phyloP scores from a whole-genome alignment of 2,888 invertebrate species.

The Hylaea fasciaria region DNA sequence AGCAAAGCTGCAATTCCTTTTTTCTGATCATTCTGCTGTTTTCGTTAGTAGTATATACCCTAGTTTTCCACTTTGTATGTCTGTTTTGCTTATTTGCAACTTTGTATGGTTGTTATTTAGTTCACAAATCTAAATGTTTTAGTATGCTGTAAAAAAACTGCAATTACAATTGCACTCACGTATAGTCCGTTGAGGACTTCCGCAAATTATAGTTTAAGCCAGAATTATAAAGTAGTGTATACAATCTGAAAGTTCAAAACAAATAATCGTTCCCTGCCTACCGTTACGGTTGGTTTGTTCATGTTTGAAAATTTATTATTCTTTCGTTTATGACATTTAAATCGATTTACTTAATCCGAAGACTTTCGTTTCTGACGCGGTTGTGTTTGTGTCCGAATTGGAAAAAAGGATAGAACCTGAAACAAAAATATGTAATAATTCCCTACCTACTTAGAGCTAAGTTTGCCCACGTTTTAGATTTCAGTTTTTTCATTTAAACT shows the following conservation, averaged over 20 bases:
- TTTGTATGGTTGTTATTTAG: too few relatives aligned
- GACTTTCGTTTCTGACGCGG: background rate
- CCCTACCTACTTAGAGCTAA: background rate
- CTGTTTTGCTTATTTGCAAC: too few relatives aligned
- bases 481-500: background rate
- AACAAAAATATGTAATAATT: background rate
- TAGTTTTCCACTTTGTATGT: too few relatives aligned
- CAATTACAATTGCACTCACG: constrained; percentile 16
- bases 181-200: constrained; percentile 1
- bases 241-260: constrained; percentile 10
- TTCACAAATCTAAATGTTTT: background rate
- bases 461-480: background rate
- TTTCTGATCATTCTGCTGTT: too few relatives aligned
- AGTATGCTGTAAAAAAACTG: constrained; percentile 4
- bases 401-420: background rate
- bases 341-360: constrained; percentile 8
- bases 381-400: background rate
- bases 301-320: background rate
- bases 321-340: too few relatives aligned
- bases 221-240: background rate
- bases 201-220: background rate
- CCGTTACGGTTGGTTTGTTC: background rate
- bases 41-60: too few relatives aligned
- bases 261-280: constrained; percentile 5
- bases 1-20: too few relatives aligned